Conservation (phyloP, 2,797 vertebrate species). For the Rhynchonycteris naso region DNA sequence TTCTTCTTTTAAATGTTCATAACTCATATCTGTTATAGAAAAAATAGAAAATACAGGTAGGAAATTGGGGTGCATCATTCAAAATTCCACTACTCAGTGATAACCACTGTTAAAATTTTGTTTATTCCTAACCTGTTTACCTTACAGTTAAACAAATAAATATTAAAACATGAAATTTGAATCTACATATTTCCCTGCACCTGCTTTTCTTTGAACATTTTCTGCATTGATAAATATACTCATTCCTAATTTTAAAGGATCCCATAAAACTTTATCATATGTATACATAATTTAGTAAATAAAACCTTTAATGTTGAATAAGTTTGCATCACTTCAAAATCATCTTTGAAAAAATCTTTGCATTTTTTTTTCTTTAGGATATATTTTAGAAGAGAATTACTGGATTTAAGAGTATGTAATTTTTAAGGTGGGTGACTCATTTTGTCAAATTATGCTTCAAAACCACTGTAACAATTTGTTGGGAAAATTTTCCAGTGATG, state of each 20-base stretch:
- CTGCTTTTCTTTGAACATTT: background rate
- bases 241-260: constrained; percentile 23
- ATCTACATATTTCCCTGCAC: background rate
- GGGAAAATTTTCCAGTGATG: background rate
- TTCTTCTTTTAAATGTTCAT: background rate
- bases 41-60: constrained; percentile 3
- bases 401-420: background rate
- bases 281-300: background rate
- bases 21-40: background rate
- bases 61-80: background rate
- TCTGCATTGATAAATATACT: background rate
- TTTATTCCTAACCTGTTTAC: background rate
- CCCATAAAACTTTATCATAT: background rate
- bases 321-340: constrained; percentile 12
- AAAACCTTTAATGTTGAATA: background rate
- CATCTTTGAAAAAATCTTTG: background rate
- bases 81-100: background rate
- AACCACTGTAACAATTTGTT: background rate
- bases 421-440: background rate
- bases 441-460: constrained; percentile 25
- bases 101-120: background rate
- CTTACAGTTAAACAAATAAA: background rate
- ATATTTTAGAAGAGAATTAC: background rate
- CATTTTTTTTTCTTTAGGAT: background rate
- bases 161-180: background rate